Evolutionary conservation across 2,113 vertebrate species (phyloP).

Genomic region (Elephas maximus): DNA sequence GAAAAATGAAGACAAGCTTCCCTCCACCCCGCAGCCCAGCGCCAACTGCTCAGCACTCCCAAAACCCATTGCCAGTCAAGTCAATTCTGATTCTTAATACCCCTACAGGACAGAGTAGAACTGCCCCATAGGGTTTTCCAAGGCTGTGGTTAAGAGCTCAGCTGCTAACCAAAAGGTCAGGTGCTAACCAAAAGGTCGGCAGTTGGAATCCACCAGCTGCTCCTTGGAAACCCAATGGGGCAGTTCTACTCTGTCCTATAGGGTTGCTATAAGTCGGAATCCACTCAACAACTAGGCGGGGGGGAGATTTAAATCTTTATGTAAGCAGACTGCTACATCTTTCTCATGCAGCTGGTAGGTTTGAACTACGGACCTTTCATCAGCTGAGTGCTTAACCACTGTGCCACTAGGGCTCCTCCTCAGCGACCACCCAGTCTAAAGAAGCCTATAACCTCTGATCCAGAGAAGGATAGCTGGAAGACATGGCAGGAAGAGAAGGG

Average conservation of each 20-base stretch:
- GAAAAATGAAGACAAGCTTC: background rate
- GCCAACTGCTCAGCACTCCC: background rate
- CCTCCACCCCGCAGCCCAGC: background rate
- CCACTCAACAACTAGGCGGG: too few species aligned
- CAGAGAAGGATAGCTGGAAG: background rate
- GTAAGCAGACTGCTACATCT: background rate
- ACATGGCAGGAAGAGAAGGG: background rate
- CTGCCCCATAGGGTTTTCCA: background rate
- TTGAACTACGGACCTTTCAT: background rate
- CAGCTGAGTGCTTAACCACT: background rate
- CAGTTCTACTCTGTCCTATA: too few species aligned
- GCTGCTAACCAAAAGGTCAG: too few species aligned
- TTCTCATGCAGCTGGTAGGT: background rate
- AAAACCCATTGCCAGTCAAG: background rate
- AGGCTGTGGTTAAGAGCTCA: too few species aligned
- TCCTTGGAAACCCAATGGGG: too few species aligned
- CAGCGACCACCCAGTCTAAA: background rate
- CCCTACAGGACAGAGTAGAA: background rate
- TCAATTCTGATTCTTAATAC: background rate
- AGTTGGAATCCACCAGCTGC: too few species aligned
- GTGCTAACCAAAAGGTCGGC: too few species aligned
- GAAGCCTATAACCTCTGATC: background rate
- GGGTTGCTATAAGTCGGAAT: too few species aligned
- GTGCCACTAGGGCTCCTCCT: background rate
- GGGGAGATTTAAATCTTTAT: too few species aligned